Conservation (phyloP, 2,113 vertebrate species). For the Proterorhinus semilunaris region DNA sequence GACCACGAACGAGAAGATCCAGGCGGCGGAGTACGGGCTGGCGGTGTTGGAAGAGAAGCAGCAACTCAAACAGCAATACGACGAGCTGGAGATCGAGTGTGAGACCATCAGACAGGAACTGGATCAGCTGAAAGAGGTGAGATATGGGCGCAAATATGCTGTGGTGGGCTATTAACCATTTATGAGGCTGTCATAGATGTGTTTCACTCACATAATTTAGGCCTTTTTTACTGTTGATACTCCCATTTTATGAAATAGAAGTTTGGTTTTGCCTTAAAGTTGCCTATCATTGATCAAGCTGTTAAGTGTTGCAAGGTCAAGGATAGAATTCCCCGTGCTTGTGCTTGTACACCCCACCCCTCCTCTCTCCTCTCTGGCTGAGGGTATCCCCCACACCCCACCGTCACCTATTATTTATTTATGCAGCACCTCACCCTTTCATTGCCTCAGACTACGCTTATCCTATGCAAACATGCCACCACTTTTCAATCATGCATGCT, state of each 20-base stretch:
- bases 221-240: neutral
- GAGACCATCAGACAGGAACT: slow-evolving; percentile 88
- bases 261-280: neutral
- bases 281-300: neutral
- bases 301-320: slow-evolving; percentile 54
- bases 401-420: slow-evolving; percentile 62
- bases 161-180: neutral
- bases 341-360: slow-evolving; percentile 15
- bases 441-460: slow-evolving; percentile 13
- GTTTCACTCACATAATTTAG: neutral
- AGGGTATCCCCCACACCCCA: slow-evolving; percentile 37
- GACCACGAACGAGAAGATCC: slow-evolving; percentile 96
- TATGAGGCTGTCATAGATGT: neutral
- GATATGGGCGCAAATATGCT: slow-evolving; percentile 1
- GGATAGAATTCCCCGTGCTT: slow-evolving; percentile 14
- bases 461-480: neutral
- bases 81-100: slow-evolving; percentile 91
- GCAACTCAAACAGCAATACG: slow-evolving; percentile 92
- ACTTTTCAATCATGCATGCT: slow-evolving; percentile 10
- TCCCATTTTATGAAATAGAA: neutral
- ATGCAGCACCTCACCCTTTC: slow-evolving; percentile 30
- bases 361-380: slow-evolving; percentile 26
- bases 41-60: slow-evolving; percentile 97
- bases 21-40: slow-evolving; percentile 95
- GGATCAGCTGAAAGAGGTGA: slow-evolving; percentile 92